Conservation (phyloP, 2,888 invertebrate genomes). For the Zygogramma bicolorata region DNA sequence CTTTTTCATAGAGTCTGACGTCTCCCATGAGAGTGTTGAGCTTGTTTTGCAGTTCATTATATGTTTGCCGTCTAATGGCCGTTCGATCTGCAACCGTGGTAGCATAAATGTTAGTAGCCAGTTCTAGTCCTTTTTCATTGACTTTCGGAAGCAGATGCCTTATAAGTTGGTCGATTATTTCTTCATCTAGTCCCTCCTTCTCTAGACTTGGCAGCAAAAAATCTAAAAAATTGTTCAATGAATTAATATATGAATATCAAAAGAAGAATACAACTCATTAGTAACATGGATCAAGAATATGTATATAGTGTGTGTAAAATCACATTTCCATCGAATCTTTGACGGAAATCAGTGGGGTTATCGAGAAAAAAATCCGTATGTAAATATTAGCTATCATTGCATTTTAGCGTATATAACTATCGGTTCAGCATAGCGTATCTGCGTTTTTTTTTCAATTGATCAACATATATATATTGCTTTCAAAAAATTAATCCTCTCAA, state of each 20-base stretch:
- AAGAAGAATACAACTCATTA: conserved; percentile 76
- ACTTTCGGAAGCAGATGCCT: conserved; percentile 77
- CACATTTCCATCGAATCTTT: too few relatives aligned
- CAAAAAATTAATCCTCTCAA: too few relatives aligned
- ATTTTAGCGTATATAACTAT: too few relatives aligned
- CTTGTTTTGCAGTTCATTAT: conserved; percentile 85
- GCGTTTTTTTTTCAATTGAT: too few relatives aligned
- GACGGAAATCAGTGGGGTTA: too few relatives aligned
- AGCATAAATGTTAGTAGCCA: conserved; percentile 82
- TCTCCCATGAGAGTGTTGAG: conserved; percentile 82
- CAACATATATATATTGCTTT: too few relatives aligned
- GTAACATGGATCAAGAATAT: conserved; percentile 61
- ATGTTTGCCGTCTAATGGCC: conserved; percentile 80
- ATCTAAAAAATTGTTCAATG: conserved; percentile 61
- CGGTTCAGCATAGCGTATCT: too few relatives aligned
- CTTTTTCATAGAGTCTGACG: conserved; percentile 84
- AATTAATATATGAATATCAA: conserved; percentile 65
- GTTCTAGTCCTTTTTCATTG: conserved; percentile 75
- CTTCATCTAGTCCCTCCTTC: conserved; percentile 76
- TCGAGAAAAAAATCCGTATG: too few relatives aligned
- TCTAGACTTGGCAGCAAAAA: conserved; percentile 52
- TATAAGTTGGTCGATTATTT: conserved; percentile 78
- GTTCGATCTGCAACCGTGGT: conserved; percentile 80
- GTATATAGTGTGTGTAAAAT: too few relatives aligned
- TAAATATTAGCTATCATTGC: too few relatives aligned